Evolutionary conservation across 2,113 vertebrate species (phyloP).

Genomic region (Anhinga rufa): DNA sequence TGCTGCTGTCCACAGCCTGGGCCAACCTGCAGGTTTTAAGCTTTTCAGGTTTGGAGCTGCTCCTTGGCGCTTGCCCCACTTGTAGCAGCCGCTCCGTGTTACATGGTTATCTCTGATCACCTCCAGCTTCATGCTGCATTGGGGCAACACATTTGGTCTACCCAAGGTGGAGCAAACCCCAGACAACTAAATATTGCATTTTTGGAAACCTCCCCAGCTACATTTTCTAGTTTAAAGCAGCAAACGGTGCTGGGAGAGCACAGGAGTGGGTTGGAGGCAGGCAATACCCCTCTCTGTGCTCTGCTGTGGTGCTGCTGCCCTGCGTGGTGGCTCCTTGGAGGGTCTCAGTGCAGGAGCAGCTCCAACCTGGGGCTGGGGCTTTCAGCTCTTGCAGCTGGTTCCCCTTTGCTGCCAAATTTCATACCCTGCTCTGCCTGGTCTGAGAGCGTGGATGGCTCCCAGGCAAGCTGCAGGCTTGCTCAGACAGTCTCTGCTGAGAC

Average conservation of each 20-base stretch:
- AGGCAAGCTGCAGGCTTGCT: not conserved
- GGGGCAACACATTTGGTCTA: accelerated
- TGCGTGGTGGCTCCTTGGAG: not conserved
- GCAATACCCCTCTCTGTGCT: accelerated
- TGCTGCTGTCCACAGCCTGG: not conserved
- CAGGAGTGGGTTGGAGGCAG: not conserved
- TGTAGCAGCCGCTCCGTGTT: accelerated
- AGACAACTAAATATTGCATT: not conserved
- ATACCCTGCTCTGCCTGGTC: not conserved
- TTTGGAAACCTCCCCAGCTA: not conserved
- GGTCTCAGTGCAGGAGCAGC: not conserved
- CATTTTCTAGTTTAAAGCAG: not conserved
- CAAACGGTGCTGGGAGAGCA: not conserved
- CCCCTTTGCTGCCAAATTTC: not conserved
- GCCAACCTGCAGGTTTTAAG: not conserved
- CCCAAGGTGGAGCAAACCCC: not conserved
- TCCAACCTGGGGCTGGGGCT: not conserved
- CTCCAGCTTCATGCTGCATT: not conserved
- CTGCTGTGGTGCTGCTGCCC: not conserved
- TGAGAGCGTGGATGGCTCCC: not conserved
- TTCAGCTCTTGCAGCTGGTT: not conserved
- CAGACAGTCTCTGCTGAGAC: not conserved
- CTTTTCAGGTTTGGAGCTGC: not conserved
- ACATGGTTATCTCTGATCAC: not conserved
- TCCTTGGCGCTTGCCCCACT: not conserved